phyloP scores from a whole-genome alignment of 2,888 invertebrate genomes.

The Oscheius myriophilus region DNA sequence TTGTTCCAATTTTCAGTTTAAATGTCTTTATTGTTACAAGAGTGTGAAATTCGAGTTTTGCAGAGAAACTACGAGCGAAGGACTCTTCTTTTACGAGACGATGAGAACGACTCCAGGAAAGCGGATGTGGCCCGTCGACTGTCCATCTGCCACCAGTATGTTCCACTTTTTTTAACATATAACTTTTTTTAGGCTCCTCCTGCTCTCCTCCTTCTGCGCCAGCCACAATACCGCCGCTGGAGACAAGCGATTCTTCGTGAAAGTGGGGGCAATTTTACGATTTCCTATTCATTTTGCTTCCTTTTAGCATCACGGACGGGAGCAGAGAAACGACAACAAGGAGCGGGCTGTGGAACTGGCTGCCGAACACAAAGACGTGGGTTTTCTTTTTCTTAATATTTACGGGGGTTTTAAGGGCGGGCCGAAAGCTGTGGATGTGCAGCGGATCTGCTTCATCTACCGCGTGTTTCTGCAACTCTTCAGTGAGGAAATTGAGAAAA shows the following conservation, averaged over 20 bases:
- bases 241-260: slow-evolving; percentile 26
- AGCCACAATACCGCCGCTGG: slow-evolving; percentile 18
- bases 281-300: no score
- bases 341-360: slow-evolving; percentile 26
- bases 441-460: slow-evolving; percentile 25
- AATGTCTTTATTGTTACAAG: no score
- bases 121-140: background rate
- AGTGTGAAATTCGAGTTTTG: no score
- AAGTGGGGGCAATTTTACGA: background rate
- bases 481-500: slow-evolving; percentile 2
- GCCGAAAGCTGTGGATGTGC: slow-evolving; percentile 25
- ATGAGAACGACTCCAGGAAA: background rate
- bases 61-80: background rate
- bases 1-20: no score
- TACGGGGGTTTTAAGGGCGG: slow-evolving; percentile 4
- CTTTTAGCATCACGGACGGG: slow-evolving; percentile 25
- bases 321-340: slow-evolving; percentile 19
- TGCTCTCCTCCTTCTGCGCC: slow-evolving; percentile 21
- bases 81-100: background rate
- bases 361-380: slow-evolving; percentile 18
- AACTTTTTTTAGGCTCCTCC: slow-evolving; percentile 21
- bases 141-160: slow-evolving; percentile 11
- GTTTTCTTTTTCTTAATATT: background rate
- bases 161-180: no score
- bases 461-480: slow-evolving; percentile 9